phyloP scores from a whole-genome alignment of 2,888 invertebrate genomes.

The Polydrusus tereticollis region DNA sequence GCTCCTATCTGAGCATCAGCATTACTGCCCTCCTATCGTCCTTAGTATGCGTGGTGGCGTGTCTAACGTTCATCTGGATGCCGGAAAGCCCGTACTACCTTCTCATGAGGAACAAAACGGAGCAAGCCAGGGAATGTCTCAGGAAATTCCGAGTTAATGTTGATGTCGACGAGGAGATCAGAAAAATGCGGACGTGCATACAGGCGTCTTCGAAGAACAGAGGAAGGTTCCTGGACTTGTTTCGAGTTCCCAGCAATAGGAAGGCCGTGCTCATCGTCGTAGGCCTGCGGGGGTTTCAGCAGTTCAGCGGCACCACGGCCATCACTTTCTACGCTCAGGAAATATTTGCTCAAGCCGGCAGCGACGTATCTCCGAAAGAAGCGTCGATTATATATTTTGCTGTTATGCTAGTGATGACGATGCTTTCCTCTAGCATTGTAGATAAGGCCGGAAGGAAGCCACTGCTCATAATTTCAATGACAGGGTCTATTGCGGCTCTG shows the following conservation, averaged over 20 bases:
- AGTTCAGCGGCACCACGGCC: conserved; percentile 74
- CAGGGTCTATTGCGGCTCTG: conserved; percentile 65
- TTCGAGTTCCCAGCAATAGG: conserved; percentile 54
- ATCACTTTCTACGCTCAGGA: conserved; percentile 74
- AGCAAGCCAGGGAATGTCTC: conserved; percentile 68
- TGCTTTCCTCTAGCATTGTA: conserved; percentile 72
- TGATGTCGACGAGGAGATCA: conserved; percentile 54
- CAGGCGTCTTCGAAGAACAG: conserved; percentile 48
- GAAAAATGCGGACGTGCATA: conserved; percentile 51
- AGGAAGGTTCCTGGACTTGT: conserved; percentile 55
- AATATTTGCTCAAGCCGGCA: conserved; percentile 65
- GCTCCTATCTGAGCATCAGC: conserved; percentile 66
- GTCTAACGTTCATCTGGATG: conserved; percentile 68
- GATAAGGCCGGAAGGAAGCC: conserved; percentile 71
- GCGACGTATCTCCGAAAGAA: conserved; percentile 64
- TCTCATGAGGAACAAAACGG: conserved; percentile 64
- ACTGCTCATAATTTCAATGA: conserved; percentile 69
- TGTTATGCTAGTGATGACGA: conserved; percentile 71
- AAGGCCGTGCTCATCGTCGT: conserved; percentile 55
- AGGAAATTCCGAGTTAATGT: conserved; percentile 64
- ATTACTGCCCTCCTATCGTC: conserved; percentile 68
- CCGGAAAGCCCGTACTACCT: conserved; percentile 73
- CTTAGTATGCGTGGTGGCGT: conserved; percentile 67
- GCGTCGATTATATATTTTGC: conserved; percentile 63
- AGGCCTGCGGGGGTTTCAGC: conserved; percentile 62